Evolutionary conservation across 2,797 vertebrate genomes (phyloP).

Genomic region (Alosa sapidissima): DNA sequence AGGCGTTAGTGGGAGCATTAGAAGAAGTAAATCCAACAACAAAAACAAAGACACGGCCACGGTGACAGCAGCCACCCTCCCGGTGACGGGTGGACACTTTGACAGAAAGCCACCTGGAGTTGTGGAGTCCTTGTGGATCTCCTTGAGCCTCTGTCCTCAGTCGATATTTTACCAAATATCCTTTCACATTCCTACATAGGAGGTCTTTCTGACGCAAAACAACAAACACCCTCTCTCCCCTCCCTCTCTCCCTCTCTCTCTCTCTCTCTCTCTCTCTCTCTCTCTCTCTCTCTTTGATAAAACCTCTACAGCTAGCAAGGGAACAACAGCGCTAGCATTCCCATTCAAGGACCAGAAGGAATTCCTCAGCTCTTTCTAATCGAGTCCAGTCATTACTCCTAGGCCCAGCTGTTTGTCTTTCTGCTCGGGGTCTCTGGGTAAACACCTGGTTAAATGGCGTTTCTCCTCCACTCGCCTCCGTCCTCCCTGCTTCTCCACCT

Average conservation of each 20-base stretch:
- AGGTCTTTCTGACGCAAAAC: slow-evolving; percentile 18
- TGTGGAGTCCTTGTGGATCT: slow-evolving; percentile 46
- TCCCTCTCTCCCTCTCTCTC: neutral
- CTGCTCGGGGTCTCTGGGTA: slow-evolving; percentile 72
- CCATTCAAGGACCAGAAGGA: slow-evolving; percentile 29
- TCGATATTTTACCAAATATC: slow-evolving; percentile 31
- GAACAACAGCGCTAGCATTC: slow-evolving; percentile 25
- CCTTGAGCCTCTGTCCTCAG: slow-evolving; percentile 46
- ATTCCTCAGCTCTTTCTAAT: slow-evolving; percentile 45
- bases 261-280: slow-evolving; percentile 8
- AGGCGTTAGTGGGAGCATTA: slow-evolving; percentile 63
- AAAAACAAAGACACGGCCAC: slow-evolving; percentile 65
- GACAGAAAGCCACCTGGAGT: slow-evolving; percentile 41
- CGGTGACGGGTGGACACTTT: slow-evolving; percentile 53
- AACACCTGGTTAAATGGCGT: slow-evolving; percentile 66
- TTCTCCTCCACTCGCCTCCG: neutral
- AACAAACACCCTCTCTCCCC: slow-evolving; percentile 24
- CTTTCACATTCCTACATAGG: slow-evolving; percentile 36
- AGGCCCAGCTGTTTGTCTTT: slow-evolving; percentile 68
- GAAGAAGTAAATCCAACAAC: slow-evolving; percentile 68
- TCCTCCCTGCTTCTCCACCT: slow-evolving; percentile 16
- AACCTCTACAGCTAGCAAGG: slow-evolving; percentile 17
- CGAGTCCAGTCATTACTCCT: slow-evolving; percentile 55
- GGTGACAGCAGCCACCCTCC: slow-evolving; percentile 65
- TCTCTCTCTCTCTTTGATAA: slow-evolving; percentile 13